These are phyloP conservation scores for Diuraphis noxia DNA, from an alignment of 1,140 invertebrate genomes.

Conservation along the genomic window DNA sequence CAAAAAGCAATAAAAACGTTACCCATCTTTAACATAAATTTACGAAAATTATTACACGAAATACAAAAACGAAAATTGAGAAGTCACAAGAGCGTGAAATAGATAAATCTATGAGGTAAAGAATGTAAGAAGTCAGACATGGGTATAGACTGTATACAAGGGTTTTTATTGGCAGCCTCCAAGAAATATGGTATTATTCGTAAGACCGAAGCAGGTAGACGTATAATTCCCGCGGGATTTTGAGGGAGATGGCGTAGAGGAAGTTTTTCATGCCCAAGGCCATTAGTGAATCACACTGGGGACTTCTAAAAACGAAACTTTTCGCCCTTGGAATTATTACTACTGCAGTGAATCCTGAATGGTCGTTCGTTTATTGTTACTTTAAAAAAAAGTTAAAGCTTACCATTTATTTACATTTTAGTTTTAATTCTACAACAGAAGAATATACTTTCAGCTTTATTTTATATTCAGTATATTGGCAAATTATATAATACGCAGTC, in stretches of 20 bases:
- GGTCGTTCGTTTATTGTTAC: constrained; percentile 43
- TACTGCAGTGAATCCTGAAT: constrained; percentile 29
- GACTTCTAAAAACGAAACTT: constrained; percentile 51
- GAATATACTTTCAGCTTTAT: neutral
- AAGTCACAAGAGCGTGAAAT: neutral
- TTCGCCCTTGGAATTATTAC: constrained; percentile 49
- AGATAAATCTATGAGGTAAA: constrained; percentile 17
- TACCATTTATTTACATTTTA: constrained; percentile 43
- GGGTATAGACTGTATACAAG: neutral
- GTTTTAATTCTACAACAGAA: neutral
- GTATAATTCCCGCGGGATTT: constrained; percentile 45
- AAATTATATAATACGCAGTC: neutral
- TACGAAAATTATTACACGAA: neutral
- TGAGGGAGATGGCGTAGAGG: neutral
- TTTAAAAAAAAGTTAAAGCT: constrained; percentile 25
- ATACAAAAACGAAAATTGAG: neutral
- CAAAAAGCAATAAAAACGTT: constrained; percentile 41
- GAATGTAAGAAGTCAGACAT: neutral
- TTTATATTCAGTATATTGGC: neutral
- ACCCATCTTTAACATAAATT: constrained; percentile 12
- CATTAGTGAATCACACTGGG: constrained; percentile 52
- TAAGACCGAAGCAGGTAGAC: constrained; percentile 38
- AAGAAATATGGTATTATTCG: constrained; percentile 50
- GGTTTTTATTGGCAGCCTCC: constrained; percentile 42
- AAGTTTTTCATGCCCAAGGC: constrained; percentile 43